phyloP scores from a whole-genome alignment of 2,797 vertebrate genomes.

The Chromis chromis region DNA sequence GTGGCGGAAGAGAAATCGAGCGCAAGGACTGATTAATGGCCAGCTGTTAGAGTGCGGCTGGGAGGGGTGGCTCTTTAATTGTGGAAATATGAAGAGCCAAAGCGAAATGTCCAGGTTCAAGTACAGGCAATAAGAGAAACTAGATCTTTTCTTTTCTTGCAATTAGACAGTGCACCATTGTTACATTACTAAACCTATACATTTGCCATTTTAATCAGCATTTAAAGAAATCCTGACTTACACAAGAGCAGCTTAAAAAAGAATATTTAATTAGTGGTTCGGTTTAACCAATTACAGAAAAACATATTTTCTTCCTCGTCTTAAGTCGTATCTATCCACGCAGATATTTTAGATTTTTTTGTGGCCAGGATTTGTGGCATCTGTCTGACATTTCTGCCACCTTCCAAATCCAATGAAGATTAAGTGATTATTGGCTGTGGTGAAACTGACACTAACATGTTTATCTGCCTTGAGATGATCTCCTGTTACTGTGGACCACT shows the following conservation, averaged over 20 bases:
- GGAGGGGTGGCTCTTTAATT: slow-evolving; percentile 62
- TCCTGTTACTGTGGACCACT: background rate
- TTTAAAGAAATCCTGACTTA: background rate
- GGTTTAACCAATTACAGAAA: background rate
- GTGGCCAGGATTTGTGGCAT: background rate
- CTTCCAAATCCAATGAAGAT: background rate
- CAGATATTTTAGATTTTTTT: background rate
- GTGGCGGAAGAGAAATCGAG: slow-evolving; percentile 70
- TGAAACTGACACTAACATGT: slow-evolving; percentile 9
- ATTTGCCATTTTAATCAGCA: background rate
- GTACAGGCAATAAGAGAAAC: slow-evolving; percentile 7
- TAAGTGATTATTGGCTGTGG: slow-evolving; percentile 2
- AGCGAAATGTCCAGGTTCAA: slow-evolving; percentile 49
- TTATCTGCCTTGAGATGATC: background rate
- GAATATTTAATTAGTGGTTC: background rate
- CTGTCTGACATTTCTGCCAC: background rate
- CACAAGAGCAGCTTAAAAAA: background rate
- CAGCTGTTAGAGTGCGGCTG: slow-evolving; percentile 63
- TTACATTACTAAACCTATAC: background rate
- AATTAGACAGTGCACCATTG: background rate
- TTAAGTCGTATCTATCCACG: background rate
- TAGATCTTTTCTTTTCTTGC: slow-evolving; percentile 1
- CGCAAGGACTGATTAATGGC: slow-evolving; percentile 70
- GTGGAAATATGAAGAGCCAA: slow-evolving; percentile 62
- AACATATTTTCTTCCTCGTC: background rate